A percentile compares a stretch with the other conserved stretches of the same genome.
Conservation (phyloP, 2,888 invertebrate genomes). For the Patella pellucida region DNA sequence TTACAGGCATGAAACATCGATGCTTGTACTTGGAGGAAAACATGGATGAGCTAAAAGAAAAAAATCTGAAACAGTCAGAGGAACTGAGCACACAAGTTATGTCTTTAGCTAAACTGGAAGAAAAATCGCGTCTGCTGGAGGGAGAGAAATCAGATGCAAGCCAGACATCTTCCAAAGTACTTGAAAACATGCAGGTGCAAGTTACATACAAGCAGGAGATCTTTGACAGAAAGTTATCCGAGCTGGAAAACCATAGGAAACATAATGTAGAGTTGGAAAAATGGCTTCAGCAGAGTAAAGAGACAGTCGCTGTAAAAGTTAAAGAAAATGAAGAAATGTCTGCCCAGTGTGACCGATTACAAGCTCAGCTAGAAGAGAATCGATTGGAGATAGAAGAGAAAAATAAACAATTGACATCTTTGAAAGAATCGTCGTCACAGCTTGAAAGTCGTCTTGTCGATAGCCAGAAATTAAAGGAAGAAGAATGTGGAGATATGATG, state of each 20-base stretch:
- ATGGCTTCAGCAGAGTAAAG: conserved; percentile 20
- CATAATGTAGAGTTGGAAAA: conserved; percentile 27
- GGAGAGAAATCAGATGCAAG: conserved; percentile 18
- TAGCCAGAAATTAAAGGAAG: conserved; percentile 15
- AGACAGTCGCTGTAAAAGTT: conserved; percentile 15
- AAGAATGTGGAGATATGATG: conserved; percentile 15
- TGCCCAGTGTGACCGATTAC: conserved; percentile 25
- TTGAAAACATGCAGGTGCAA: conserved; percentile 31
- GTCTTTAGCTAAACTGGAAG: conserved; percentile 22
- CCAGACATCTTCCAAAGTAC: conserved; percentile 19
- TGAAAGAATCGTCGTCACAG: conserved; percentile 12
- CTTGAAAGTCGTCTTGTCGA: conserved; percentile 13
- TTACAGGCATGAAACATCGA: conserved; percentile 15
- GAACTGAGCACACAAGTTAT: conserved; percentile 16
- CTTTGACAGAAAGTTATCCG: conserved; percentile 29
- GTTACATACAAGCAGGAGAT: conserved; percentile 34
- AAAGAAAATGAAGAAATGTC: conserved; percentile 16
- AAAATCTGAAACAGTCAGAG: conserved; percentile 20
- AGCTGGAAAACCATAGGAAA: conserved; percentile 28
- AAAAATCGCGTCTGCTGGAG: conserved; percentile 22
- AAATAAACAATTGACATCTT: conserved; percentile 7
- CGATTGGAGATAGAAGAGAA: conserved; percentile 15
- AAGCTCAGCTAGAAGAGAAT: conserved; percentile 28
- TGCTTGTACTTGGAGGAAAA: conserved; percentile 18
- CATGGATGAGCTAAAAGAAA: conserved; percentile 21